Conservation (phyloP, 2,888 invertebrate species). For the Dolichopus griseipennis region DNA sequence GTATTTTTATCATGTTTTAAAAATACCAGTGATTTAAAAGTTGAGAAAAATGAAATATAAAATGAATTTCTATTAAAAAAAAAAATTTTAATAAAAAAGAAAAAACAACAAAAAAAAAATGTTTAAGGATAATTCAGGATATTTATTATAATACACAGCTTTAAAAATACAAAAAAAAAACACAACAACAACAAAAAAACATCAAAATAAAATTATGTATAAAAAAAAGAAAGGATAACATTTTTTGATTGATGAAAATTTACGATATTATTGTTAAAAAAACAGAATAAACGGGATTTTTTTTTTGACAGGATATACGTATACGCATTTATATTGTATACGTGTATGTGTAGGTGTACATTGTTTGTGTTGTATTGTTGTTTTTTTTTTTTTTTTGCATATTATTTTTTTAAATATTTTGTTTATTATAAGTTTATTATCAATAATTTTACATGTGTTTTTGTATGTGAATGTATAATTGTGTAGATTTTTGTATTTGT, state of each 20-base stretch:
- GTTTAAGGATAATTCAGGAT: neutral
- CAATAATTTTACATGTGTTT: no score
- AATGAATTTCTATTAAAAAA: neutral
- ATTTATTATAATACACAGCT: neutral
- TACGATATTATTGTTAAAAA: neutral
- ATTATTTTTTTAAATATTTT: no score
- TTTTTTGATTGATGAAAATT: conserved; percentile 2
- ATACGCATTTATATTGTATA: neutral
- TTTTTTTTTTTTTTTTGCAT: no score
- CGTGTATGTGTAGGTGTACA: neutral
- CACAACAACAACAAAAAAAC: no score
- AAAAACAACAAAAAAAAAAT: neutral
- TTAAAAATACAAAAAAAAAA: no score
- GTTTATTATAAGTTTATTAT: no score
- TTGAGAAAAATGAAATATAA: neutral
- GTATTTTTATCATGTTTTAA: neutral
- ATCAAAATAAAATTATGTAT: neutral
- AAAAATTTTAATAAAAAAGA: neutral
- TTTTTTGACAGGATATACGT: neutral
- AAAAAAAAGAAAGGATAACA: neutral
- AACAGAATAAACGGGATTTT: neutral
- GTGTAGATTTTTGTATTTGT: no score
- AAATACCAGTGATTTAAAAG: neutral
- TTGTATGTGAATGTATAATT: no score
- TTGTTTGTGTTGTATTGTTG: no score